A percentile compares a stretch with the other conserved stretches of the same genome.
Evolutionary conservation across 2,888 invertebrate species (phyloP).

Genomic region (Thecocarcelia acutangulata): DNA sequence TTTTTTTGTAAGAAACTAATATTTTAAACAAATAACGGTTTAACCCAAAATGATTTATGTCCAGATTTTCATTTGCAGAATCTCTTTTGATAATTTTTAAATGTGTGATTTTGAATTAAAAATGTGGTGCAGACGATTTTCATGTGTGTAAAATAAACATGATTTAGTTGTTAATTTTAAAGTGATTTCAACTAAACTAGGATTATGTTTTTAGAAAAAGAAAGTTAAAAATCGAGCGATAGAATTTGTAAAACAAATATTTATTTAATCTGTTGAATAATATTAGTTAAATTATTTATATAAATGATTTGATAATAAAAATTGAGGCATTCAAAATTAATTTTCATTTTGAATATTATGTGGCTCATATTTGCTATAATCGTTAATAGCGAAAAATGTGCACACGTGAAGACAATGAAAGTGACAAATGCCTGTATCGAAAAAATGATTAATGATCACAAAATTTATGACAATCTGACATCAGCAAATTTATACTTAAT

Average conservation of each 20-base stretch:
- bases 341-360: too few relatives aligned
- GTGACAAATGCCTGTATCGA: slow-evolving; percentile 6
- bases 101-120: too few relatives aligned
- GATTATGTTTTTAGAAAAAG: slow-evolving; percentile 18
- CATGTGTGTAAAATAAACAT: not conserved
- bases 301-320: not conserved
- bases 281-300: not conserved
- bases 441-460: not conserved
- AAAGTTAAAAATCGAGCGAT: slow-evolving; percentile 31
- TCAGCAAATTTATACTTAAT: too few relatives aligned
- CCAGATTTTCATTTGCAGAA: too few relatives aligned
- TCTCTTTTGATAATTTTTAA: too few relatives aligned
- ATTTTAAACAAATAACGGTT: too few relatives aligned
- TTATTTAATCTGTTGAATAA: slow-evolving; percentile 46
- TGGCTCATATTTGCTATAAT: slow-evolving; percentile 10
- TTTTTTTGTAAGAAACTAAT: too few relatives aligned
- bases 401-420: slow-evolving; percentile 39
- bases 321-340: too few relatives aligned
- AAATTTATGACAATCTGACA: too few relatives aligned
- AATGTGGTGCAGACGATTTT: not conserved
- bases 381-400: slow-evolving; percentile 11
- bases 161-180: not conserved
- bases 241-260: slow-evolving; percentile 22
- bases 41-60: too few relatives aligned
- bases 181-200: not conserved